Conservation (phyloP, 2,113 vertebrate species). For the Triplophysa siluroides region DNA sequence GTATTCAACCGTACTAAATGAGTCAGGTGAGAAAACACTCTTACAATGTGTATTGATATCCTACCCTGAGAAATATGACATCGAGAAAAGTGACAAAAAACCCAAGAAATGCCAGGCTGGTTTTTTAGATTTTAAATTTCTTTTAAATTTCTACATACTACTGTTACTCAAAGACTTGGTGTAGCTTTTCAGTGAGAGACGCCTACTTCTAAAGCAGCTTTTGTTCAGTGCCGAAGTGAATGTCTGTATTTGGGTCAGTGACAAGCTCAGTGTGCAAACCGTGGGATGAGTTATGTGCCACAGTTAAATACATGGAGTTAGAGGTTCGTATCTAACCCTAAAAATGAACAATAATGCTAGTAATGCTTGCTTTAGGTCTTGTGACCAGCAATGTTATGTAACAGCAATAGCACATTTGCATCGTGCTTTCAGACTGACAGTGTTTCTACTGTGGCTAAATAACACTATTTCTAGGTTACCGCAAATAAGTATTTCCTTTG, state of each 20-base stretch:
- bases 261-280: not conserved
- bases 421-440: conserved; percentile 4
- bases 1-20: no score
- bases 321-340: no score
- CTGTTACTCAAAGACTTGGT: not conserved
- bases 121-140: not conserved
- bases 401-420: no score
- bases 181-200: not conserved
- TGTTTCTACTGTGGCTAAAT: no score
- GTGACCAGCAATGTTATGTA: no score
- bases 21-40: no score
- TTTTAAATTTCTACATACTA: not conserved
- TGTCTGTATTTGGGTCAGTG: not conserved
- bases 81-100: not conserved
- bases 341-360: no score
- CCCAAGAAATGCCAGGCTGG: not conserved
- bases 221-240: not conserved
- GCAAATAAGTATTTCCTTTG: not conserved
- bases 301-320: no score
- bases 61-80: not conserved
- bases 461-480: no score
- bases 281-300: not conserved
- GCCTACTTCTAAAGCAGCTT: conserved; percentile 3
- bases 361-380: no score
- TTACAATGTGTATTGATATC: not conserved